phyloP scores from a whole-genome alignment of 2,113 vertebrate species.

The Caloenas nicobarica region DNA sequence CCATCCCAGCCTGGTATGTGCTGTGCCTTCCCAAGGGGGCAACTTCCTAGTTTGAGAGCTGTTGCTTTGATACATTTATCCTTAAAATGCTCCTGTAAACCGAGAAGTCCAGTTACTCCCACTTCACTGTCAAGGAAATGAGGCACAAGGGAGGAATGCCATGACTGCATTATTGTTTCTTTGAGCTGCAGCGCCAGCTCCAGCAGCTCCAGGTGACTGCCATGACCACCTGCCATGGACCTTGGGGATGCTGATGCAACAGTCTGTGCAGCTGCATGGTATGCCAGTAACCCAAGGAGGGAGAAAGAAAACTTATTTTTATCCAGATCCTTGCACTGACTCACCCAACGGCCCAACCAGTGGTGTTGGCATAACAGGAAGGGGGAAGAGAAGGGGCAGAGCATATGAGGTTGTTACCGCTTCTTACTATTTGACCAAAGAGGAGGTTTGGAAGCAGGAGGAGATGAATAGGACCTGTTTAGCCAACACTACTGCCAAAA shows the following conservation, averaged over 20 bases:
- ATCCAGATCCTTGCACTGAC: slow-evolving; percentile 48
- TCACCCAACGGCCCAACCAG: slow-evolving; percentile 53
- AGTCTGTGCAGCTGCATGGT: neutral
- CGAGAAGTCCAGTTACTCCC: neutral
- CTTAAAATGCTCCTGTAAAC: neutral
- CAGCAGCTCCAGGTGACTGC: neutral
- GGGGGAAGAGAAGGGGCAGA: slow-evolving; percentile 50
- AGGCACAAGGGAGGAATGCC: neutral
- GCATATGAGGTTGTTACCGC: neutral
- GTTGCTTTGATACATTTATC: neutral
- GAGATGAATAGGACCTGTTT: neutral
- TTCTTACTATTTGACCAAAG: slow-evolving; percentile 18
- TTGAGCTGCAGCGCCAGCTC: neutral
- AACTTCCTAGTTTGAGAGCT: neutral
- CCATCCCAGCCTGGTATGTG: neutral
- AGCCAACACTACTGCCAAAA: neutral
- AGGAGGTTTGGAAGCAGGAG: neutral
- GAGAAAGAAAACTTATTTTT: slow-evolving; percentile 40
- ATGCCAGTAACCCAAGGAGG: neutral
- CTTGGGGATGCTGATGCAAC: neutral
- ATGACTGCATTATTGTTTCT: neutral
- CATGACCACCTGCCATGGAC: neutral
- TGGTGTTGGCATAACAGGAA: slow-evolving; percentile 54
- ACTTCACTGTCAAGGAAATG: neutral
- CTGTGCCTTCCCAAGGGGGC: neutral